Evolutionary conservation across 2,113 vertebrate genomes (phyloP), one percentile per base, ranked within the genome.

Genomic region (Stigmatopora nigra): DNA sequence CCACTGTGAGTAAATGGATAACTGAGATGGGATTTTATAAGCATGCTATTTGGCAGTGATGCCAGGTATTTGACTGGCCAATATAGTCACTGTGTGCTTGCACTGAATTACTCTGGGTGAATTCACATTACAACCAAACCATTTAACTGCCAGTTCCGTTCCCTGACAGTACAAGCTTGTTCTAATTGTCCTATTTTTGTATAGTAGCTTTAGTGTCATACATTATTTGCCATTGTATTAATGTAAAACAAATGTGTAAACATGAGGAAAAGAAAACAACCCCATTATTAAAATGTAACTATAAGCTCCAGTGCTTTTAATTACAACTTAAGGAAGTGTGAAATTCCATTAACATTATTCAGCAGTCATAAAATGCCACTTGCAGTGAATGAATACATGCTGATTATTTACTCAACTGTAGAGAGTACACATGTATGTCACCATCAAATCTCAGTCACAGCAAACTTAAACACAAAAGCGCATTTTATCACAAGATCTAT

Each of bases 151-250:
- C 38, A 70, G 55, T 68, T 73, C 61, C 61, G 52, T 5, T 67
- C 61, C 59, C 53, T 69, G 58, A 17, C 31, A 70, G 61, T 64
- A 16, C 5, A 13, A 31, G 22, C 14, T 20, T 31, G 25, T 57
- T 52, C 3, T 76, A 67, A 78, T 51, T 67, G 64, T 62, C 80
- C 53, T 75, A 63, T 74, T 76, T 73, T 78, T 71, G 65, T 68
- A 63, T 20, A 36, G 38, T 5, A 44, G 59, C 74, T 79, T 67
- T 72, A 66, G 70, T 7, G 9, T 41, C 38, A 41, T 55, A 47
- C 36, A 36, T 10, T 9, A 52, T 22, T 51, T 9, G 8, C 17
- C 16, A 59, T 31, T 5, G 38, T 17, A 13, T 17, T 38, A 16
- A 16, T 41, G 31, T 41, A n/a, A n/a, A 44, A 8, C 9, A 22